phyloP scores from a whole-genome alignment of 2,113 vertebrate genomes.

The Gallinago jamesoni region DNA sequence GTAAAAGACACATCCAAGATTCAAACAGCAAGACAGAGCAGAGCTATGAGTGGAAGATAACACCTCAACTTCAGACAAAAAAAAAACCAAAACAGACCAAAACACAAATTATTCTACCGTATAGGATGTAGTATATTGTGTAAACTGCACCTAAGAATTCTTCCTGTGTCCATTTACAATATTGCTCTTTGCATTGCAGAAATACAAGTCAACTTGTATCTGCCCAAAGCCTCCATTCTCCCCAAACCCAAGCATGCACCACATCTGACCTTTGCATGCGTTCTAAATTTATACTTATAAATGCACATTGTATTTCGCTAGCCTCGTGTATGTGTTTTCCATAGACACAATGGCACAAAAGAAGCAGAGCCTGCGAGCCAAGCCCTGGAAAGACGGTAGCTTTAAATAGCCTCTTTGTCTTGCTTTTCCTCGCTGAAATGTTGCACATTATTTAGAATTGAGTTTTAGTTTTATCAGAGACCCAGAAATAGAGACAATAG shows the following conservation, averaged over 20 bases:
- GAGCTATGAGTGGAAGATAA: not conserved
- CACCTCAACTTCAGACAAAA: not conserved
- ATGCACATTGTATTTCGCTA: conserved; percentile 34
- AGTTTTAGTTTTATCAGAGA: conserved; percentile 18
- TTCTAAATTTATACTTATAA: conserved; percentile 7
- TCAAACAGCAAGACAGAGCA: not conserved
- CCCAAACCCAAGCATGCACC: not conserved
- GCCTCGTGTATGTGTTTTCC: conserved; percentile 30
- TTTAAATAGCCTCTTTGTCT: conserved; percentile 71
- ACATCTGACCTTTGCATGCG: conserved; percentile 42
- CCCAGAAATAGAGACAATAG: conserved; percentile 54
- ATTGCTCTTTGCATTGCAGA: not conserved
- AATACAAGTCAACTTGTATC: not conserved
- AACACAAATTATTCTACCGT: not conserved
- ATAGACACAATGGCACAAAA: conserved; percentile 52
- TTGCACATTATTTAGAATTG: not conserved
- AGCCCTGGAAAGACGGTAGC: conserved; percentile 36
- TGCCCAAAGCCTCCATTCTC: not conserved
- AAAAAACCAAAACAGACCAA: not conserved
- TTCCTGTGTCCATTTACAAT: not conserved
- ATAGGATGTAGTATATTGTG: not conserved
- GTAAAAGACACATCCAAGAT: not conserved
- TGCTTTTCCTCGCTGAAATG: conserved; percentile 46
- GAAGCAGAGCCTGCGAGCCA: conserved; percentile 1
- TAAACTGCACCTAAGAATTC: not conserved